Base-by-base conservation (phyloP, 2,888 invertebrate genomes). In the Cephus rjabovi region DNA sequence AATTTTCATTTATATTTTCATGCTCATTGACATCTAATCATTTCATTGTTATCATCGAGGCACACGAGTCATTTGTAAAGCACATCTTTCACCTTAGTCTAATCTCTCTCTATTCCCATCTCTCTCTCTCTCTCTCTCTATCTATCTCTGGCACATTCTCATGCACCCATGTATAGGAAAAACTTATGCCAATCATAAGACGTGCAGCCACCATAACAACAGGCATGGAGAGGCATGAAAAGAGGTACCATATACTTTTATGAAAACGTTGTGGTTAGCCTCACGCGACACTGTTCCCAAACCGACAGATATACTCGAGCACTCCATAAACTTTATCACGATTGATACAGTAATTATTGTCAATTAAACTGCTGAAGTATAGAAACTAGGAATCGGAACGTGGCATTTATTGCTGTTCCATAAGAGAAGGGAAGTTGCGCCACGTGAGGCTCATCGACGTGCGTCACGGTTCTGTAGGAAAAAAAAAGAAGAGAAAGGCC, bases 41-140 rank as follows among this genome's bases (percentile, higher is more conserved):
- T 23, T 2, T 56, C 6, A 56, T 56, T 56, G 0, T 23, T 56
- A 56, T 56, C 23, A 56, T 1, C 23, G 23, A 23, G 23, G 23
- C 23, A 23, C 23, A 56, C 9, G 15, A 0, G 9, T 56, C 23
- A 56, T 56, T 56, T 56, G 2, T 23, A 9, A 23, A 56, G 23
- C 56, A 3, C 37, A 56, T 56, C 9, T 56, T 56, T 56, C 56
- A 56, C 56, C 56, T 23, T 56, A 56, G 23, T 56, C 56, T 56
- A 56, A 56, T 56, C 6, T 40, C 23, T 40, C 12, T 40, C 40
- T 15, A 15, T 40, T 15, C 37, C 37, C 37, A 12, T 23, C 23
- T 23, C 6, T 6, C 15, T 40, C 40, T 37, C 12, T 40, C 15
- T 15, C 15, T 12, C 80, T 84, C 82, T 86, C 79, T 78, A 31